Percentiles rank a stretch among this genome's conserved stretches.
These are phyloP conservation scores for Lamprologus callipterus DNA, from an alignment of 2,113 vertebrate genomes.

Conservation along the genomic window DNA sequence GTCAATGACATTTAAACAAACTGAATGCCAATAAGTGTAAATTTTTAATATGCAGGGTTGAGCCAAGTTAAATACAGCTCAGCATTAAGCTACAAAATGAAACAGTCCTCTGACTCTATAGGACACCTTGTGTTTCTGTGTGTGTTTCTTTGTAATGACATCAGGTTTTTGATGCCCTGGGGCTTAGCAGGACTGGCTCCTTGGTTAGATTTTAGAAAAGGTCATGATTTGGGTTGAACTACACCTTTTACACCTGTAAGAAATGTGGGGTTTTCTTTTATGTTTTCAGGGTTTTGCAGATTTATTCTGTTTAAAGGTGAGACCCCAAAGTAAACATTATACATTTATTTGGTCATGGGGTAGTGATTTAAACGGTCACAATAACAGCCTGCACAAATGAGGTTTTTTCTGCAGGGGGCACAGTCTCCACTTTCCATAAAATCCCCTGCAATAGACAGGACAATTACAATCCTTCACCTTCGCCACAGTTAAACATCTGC, in stretches of 20 bases:
- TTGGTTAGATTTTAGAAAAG: neutral
- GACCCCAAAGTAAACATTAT: neutral
- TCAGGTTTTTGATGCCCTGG: neutral
- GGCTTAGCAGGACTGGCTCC: neutral
- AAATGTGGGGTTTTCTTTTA: rapidly evolving
- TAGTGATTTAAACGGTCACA: neutral
- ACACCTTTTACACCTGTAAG: neutral
- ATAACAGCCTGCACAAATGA: neutral
- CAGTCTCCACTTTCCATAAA: neutral
- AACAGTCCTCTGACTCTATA: neutral
- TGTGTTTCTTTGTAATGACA: neutral
- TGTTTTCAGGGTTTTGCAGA: neutral
- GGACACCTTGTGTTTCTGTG: neutral
- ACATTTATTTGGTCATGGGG: neutral
- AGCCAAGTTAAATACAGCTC: neutral
- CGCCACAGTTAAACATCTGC: neutral
- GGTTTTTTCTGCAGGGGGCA: neutral
- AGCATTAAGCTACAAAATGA: neutral
- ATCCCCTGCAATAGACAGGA: neutral
- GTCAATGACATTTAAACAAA: neutral
- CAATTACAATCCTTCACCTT: neutral
- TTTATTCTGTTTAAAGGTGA: neutral
- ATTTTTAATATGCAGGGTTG: neutral
- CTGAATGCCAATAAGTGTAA: neutral
- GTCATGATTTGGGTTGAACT: neutral